A percentile compares a stretch with the other conserved stretches of the same genome.
Conservation (phyloP, 2,888 invertebrate species). For the Pyralis farinalis region DNA sequence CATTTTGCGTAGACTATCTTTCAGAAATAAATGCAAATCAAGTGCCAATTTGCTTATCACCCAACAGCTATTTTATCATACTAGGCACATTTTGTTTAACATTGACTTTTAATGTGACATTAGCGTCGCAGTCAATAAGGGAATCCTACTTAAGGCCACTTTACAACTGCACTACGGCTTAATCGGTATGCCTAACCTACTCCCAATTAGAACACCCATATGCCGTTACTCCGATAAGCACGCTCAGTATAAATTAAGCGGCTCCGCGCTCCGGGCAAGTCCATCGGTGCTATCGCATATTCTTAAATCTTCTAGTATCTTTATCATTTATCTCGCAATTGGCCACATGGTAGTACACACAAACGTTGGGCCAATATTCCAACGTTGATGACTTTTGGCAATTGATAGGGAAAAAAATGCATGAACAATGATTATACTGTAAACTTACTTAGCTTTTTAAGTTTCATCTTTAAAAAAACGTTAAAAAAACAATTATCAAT, state of each 20-base stretch:
- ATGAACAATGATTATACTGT: too few species aligned
- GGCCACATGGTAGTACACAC: not conserved
- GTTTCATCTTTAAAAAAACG: too few species aligned
- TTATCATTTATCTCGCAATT: slow-evolving; percentile 13
- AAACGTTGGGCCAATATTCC: not conserved
- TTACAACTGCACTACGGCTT: slow-evolving; percentile 1
- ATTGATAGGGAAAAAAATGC: too few species aligned
- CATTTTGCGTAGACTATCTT: too few species aligned
- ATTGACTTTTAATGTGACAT: not conserved
- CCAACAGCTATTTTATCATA: too few species aligned
- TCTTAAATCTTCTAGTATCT: slow-evolving; percentile 20
- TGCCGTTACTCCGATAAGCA: slow-evolving; percentile 8
- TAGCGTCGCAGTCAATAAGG: not conserved
- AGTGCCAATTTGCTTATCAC: too few species aligned
- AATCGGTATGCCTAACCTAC: slow-evolving; percentile 1
- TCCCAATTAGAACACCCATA: slow-evolving; percentile 4
- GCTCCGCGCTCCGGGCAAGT: not conserved
- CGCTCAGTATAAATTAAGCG: slow-evolving; percentile 3
- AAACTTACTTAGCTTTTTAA: too few species aligned
- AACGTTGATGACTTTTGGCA: too few species aligned
- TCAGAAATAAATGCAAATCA: too few species aligned
- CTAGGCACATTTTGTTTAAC: not conserved
- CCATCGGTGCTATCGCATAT: slow-evolving; percentile 13
- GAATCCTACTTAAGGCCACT: not conserved
- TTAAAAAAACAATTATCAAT: too few species aligned